These are phyloP conservation scores for Vidua macroura DNA, from an alignment of 2,113 vertebrate genomes.

Conservation along the genomic window DNA sequence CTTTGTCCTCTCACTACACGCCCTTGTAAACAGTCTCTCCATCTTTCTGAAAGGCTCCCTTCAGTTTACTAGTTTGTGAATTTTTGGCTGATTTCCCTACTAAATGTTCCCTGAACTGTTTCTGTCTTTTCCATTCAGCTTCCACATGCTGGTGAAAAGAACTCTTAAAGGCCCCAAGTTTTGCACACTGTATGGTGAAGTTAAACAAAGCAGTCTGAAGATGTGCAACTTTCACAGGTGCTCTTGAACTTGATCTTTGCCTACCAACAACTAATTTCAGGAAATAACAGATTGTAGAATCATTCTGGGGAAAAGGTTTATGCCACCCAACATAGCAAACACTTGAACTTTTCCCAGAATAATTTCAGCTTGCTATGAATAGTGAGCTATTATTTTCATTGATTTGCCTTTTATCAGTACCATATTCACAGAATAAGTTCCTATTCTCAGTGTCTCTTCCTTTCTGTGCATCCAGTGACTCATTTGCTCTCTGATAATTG, in stretches of 20 bases:
- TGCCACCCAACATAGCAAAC: not conserved
- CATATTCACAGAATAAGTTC: not conserved
- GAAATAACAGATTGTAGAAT: not conserved
- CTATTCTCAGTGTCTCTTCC: not conserved
- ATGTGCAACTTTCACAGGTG: not conserved
- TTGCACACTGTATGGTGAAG: not conserved
- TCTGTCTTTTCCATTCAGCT: not conserved
- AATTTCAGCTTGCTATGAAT: not conserved
- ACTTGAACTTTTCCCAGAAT: not conserved
- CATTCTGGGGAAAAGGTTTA: not conserved
- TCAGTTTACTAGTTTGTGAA: not conserved
- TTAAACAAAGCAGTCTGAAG: not conserved
- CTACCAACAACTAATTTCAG: not conserved
- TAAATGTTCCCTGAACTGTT: rapidly evolving
- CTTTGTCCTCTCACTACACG: not conserved
- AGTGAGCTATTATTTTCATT: not conserved
- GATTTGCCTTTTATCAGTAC: not conserved
- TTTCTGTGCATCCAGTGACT: not conserved
- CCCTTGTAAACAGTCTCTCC: not conserved
- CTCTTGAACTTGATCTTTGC: not conserved
- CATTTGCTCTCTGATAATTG: not conserved
- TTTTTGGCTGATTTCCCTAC: not conserved
- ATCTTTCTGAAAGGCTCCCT: not conserved
- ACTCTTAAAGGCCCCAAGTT: not conserved
- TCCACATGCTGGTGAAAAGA: not conserved